Evolutionary conservation across 2,113 vertebrate species (phyloP), one percentile per base, ranked within the genome.

Genomic region (Nycticebus coucang): DNA sequence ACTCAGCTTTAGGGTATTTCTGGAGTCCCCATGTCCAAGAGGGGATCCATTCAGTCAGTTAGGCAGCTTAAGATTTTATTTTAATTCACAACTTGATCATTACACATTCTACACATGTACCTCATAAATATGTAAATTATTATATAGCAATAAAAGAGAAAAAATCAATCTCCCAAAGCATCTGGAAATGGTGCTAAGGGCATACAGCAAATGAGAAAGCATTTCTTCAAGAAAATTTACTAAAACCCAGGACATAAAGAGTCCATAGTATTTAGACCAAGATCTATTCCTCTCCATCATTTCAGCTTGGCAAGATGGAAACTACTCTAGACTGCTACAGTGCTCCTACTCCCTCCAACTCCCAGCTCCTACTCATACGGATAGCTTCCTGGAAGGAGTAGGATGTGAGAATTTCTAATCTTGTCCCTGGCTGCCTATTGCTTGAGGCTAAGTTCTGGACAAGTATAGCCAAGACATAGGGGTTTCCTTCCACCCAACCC

Each of bases 211-310:
- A 45, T 88, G 7, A 80, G 71, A 66, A 89, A 84, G 15, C 12
- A 87, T 87, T 30, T 92, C 81, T 78, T 92, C 62, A 66, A 81
- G 59, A 91, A 90, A 77, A 88, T 80, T 35, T 75, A 60, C 78
- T 83, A 69, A 94, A 93, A 94, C 59, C 75, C 55, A 18, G 13
- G 53, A 95, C 93, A 68, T 12, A 84, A 68, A 55, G 59, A 94
- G 33, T 82, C 60, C 87, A 12, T 75, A 59, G 22, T 91, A 79
- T 78, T 78, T 93, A n/a, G 15, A 62, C 37, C 71, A 92, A 84
- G 69, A 50, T 53, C 60, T 78, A 22, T 15, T 92, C 24, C 55
- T 26, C 21, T 87, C 33, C 68, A 1, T 41, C 11, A 37, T 24
- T 13, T 33, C 53, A 75, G 60, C 18, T 77, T 55, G 74, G 57